These are phyloP conservation scores for Dryas iulia DNA, from an alignment of 1,140 invertebrate genomes.

Conservation along the genomic window DNA sequence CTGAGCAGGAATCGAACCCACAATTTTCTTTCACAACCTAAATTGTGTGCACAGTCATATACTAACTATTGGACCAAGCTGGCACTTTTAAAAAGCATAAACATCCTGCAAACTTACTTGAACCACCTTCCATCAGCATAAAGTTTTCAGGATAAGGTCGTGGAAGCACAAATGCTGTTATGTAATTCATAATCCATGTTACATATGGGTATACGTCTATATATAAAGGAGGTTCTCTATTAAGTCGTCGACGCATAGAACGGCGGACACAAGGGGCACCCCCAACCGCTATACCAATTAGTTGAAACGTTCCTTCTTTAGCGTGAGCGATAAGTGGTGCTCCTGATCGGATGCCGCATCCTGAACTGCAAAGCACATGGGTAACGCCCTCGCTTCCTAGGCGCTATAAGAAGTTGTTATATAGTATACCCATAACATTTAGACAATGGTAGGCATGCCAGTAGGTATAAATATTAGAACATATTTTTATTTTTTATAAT, in stretches of 20 bases:
- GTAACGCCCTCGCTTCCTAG: constrained; percentile 58
- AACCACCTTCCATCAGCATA: constrained; percentile 44
- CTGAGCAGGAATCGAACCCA: no score
- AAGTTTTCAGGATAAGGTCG: constrained; percentile 56
- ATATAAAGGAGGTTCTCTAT: constrained; percentile 57
- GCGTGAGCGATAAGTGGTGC: constrained; percentile 57
- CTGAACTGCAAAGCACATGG: constrained; percentile 60
- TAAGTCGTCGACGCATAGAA: constrained; percentile 51
- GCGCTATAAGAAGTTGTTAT: constrained; percentile 36
- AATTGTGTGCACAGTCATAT: no score
- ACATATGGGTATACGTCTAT: constrained; percentile 65
- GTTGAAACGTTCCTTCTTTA: constrained; percentile 52
- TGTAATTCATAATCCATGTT: constrained; percentile 59
- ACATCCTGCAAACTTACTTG: constrained; percentile 41
- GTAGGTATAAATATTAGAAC: no score
- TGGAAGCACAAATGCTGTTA: constrained; percentile 55
- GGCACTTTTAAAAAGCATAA: neutral
- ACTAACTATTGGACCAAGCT: neutral
- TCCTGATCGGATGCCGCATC: constrained; percentile 59
- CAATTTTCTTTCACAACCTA: no score
- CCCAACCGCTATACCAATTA: constrained; percentile 58
- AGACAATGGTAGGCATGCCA: no score
- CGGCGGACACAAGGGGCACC: constrained; percentile 45
- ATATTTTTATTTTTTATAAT: no score
- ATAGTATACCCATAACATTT: neutral